Conservation (phyloP, 2,888 invertebrate species). For the Diloba caeruleocephala region DNA sequence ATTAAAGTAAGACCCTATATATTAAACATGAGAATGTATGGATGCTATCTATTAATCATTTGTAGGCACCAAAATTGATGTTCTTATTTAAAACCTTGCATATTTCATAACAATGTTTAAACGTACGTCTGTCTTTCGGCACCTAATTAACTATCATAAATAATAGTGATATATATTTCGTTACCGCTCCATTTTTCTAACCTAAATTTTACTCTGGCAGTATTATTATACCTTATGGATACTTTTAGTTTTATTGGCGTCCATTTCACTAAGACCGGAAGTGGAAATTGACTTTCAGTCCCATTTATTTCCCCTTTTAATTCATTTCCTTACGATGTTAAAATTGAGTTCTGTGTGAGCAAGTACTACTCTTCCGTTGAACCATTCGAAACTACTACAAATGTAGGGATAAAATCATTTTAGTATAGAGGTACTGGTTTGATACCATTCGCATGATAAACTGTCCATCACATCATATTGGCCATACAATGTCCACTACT, state of each 20-base stretch:
- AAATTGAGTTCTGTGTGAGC: conserved; percentile 20
- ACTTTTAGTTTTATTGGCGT: too few species aligned
- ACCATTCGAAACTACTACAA: too few species aligned
- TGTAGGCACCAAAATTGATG: conserved; percentile 36
- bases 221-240: too few species aligned
- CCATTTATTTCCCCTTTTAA: conserved; percentile 35
- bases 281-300: conserved; percentile 45
- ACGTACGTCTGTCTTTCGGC: conserved; percentile 12
- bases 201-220: too few species aligned
- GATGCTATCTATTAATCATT: conserved; percentile 37
- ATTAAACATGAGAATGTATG: conserved; percentile 29
- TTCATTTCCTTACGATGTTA: conserved; percentile 34
- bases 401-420: too few species aligned
- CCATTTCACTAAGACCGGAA: conserved; percentile 25
- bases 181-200: too few species aligned
- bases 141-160: conserved; percentile 34
- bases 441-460: too few species aligned
- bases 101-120: conserved; percentile 36
- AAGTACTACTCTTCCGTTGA: too few species aligned
- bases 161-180: conserved; percentile 26
- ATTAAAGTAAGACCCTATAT: too few species aligned
- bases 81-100: conserved; percentile 33
- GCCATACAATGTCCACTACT: too few species aligned
- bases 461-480: too few species aligned
- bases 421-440: too few species aligned